A percentile compares a stretch with the other conserved stretches of the same genome.
Evolutionary conservation across 2,113 vertebrate species (phyloP).

Genomic region (Chitala chitala): DNA sequence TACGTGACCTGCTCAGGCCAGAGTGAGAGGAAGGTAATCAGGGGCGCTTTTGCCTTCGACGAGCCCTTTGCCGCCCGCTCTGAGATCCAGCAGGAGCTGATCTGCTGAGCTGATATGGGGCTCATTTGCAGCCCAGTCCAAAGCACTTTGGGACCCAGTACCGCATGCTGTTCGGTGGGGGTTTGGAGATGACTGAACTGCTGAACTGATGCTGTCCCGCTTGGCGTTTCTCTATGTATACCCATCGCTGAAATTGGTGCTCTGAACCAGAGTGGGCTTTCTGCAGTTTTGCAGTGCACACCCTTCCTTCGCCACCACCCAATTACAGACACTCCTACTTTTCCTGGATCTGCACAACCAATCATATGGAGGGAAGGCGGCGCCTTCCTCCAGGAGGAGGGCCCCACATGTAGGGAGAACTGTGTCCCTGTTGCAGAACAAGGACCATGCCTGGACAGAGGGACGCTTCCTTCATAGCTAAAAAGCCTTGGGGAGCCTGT

Average conservation of each 20-base stretch:
- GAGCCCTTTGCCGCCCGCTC: slow-evolving; percentile 55
- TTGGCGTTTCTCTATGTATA: background rate
- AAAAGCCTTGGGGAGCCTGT: too few relatives aligned
- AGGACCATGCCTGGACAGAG: too few relatives aligned
- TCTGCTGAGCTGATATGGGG: slow-evolving; percentile 54
- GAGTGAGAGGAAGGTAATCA: slow-evolving; percentile 47
- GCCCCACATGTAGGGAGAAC: too few relatives aligned
- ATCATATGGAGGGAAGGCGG: too few relatives aligned
- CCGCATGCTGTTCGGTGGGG: background rate
- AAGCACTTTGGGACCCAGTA: slow-evolving; percentile 13
- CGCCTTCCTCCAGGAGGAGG: too few relatives aligned
- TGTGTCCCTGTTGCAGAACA: too few relatives aligned
- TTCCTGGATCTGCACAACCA: too few relatives aligned
- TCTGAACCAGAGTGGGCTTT: background rate
- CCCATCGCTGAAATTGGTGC: background rate
- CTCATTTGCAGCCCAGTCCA: background rate
- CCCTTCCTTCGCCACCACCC: too few relatives aligned
- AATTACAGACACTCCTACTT: too few relatives aligned
- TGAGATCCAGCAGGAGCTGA: slow-evolving; percentile 67
- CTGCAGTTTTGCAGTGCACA: too few relatives aligned
- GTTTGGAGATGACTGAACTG: background rate
- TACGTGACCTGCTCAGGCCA: slow-evolving; percentile 56
- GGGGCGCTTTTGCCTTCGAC: slow-evolving; percentile 59
- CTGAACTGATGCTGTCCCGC: background rate
- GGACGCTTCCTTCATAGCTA: too few relatives aligned